Evolutionary conservation across 2,113 vertebrate genomes (phyloP).

Genomic region (Paradoxurus hermaphroditus): DNA sequence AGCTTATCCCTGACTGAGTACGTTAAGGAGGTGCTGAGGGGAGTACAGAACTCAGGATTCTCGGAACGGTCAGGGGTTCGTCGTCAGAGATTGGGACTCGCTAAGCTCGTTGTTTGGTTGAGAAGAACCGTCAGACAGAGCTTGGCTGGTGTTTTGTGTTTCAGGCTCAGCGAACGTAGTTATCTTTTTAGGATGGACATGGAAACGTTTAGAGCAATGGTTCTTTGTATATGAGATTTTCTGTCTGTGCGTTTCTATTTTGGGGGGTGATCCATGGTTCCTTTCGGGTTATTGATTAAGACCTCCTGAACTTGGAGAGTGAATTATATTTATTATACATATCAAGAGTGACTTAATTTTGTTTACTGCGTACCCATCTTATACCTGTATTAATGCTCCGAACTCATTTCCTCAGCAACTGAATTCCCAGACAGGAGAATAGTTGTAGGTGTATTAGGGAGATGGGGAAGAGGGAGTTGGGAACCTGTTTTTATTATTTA

Average conservation of each 20-base stretch:
- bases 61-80: neutral
- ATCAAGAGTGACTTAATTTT: neutral
- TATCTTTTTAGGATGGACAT: neutral
- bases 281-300: neutral
- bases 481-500: neutral
- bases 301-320: neutral
- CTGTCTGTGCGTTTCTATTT: neutral
- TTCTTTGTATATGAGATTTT: neutral
- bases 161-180: neutral
- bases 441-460: conserved; percentile 7
- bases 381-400: conserved; percentile 6
- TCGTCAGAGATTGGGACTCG: neutral
- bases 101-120: neutral
- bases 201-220: neutral
- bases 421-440: neutral
- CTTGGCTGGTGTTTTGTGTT: neutral
- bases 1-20: neutral
- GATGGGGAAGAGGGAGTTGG: neutral
- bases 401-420: neutral
- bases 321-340: neutral
- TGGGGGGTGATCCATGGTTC: neutral
- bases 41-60: neutral
- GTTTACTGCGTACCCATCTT: neutral
- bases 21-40: neutral
- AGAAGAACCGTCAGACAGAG: neutral